A percentile compares a stretch with the other conserved stretches of the same genome.
Conservation (phyloP, 2,888 invertebrate genomes). For the Leistus spinibarbis region DNA sequence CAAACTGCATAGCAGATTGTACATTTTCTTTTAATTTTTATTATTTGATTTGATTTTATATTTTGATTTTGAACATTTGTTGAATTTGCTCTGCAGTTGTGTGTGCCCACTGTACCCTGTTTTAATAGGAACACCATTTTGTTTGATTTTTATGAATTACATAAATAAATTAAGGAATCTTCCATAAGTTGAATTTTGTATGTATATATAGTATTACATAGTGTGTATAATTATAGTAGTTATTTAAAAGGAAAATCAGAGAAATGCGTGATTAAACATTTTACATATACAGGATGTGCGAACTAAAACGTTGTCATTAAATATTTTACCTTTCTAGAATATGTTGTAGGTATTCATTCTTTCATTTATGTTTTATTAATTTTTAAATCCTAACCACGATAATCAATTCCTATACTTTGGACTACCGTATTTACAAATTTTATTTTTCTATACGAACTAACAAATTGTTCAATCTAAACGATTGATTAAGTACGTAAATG, state of each 20-base stretch:
- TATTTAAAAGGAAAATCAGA: slow-evolving; percentile 31
- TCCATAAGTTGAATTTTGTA: slow-evolving; percentile 37
- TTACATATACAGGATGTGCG: background rate
- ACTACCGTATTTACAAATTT: too few relatives aligned
- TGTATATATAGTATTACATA: slow-evolving; percentile 37
- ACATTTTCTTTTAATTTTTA: background rate
- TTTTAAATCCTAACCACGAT: too few relatives aligned
- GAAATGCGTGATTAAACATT: slow-evolving; percentile 28
- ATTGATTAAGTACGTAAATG: too few relatives aligned
- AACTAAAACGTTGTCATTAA: background rate
- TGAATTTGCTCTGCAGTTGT: background rate
- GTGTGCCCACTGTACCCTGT: slow-evolving; percentile 18
- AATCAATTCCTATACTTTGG: too few relatives aligned
- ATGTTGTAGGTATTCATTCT: too few relatives aligned
- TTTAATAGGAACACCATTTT: slow-evolving; percentile 34
- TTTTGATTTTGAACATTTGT: background rate
- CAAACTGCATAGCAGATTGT: slow-evolving; percentile 16
- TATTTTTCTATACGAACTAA: too few relatives aligned
- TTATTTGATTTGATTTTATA: slow-evolving; percentile 17
- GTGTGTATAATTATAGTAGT: slow-evolving; percentile 36
- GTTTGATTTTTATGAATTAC: slow-evolving; percentile 16
- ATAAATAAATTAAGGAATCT: slow-evolving; percentile 36
- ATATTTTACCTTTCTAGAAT: too few relatives aligned
- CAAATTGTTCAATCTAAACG: too few relatives aligned
- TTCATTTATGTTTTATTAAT: too few relatives aligned